Base-by-base conservation (phyloP, 1,140 invertebrate genomes). In the Trichogramma pretiosum region DNA sequence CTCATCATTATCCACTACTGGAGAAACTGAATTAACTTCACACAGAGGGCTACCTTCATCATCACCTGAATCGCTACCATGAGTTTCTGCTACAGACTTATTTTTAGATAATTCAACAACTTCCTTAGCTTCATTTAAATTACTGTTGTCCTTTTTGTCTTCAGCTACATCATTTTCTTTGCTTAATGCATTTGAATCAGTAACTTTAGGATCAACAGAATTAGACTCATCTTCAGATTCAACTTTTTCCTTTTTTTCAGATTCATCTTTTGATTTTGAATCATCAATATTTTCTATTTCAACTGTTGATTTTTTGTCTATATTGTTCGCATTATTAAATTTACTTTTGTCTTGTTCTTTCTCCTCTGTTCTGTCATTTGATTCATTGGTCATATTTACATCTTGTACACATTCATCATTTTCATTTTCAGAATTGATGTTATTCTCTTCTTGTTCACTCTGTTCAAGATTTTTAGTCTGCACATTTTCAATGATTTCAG, bases 201-300 rank as follows among this genome's bases (percentile, higher is more conserved):
- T n/a, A n/a, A n/a, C n/a, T n/a, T n/a, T n/a, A n/a, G n/a, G n/a
- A n/a, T n/a, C n/a, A n/a, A n/a, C n/a, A n/a, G n/a, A n/a, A 17
- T 14, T 38, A 13, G 22, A 4, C 33, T 37, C 40, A 11, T 48
- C 28, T 18, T 37, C 40, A 11, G 48, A 23, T 18, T 47, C 17
- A 1, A 35, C 32, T 13, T 50, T 21, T 30, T 48, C 48, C 2
- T 36, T 14, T 14, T 48, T 43, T 10, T 18, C 33, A 2, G 10
- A 16, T 24, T 22, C 33, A 40, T 26, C 8, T 24, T 48, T 16
- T 18, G 16, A 30, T 23, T 43, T 14, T 14, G 1, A 8, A 13
- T 9, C 16, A 3, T 45, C 37, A 14, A 41, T 51, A 28, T 28
- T 36, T 17, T 18, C 34, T 11, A 28, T 11, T 28, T 28, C 24